phyloP scores from a whole-genome alignment of 2,797 vertebrate genomes.

The Leucoraja ocellata region DNA sequence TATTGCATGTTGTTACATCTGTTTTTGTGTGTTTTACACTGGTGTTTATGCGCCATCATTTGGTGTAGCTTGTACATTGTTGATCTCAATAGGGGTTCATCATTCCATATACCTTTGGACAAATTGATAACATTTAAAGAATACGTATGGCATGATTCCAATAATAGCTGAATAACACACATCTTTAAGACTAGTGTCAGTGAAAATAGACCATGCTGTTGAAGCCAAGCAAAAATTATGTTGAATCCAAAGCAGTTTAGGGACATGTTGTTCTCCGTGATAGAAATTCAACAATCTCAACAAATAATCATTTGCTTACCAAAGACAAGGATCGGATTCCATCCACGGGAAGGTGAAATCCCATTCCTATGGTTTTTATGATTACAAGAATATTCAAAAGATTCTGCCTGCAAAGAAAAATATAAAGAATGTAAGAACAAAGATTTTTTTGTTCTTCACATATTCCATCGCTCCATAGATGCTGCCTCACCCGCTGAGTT shows the following conservation, averaged over 20 bases:
- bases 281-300: background rate
- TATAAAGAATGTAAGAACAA: constrained; percentile 42
- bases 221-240: constrained; percentile 11
- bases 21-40: background rate
- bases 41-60: background rate
- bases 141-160: background rate
- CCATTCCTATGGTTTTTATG: constrained; percentile 88
- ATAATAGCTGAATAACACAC: background rate
- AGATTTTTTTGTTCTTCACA: background rate
- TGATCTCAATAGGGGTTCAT: background rate
- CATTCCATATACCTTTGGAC: too few species aligned
- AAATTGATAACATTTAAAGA: constrained; percentile 43
- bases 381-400: constrained; percentile 77
- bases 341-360: constrained; percentile 86
- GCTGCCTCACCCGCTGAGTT: too few species aligned
- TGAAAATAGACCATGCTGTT: constrained; percentile 39
- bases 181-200: background rate
- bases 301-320: constrained; percentile 56
- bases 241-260: background rate
- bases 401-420: constrained; percentile 62
- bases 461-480: too few species aligned
- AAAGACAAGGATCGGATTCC: constrained; percentile 75
- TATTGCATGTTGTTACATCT: background rate
- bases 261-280: too few species aligned
- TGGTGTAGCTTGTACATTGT: background rate